phyloP scores from a whole-genome alignment of 2,888 invertebrate genomes.

The Chouioia cunea region DNA sequence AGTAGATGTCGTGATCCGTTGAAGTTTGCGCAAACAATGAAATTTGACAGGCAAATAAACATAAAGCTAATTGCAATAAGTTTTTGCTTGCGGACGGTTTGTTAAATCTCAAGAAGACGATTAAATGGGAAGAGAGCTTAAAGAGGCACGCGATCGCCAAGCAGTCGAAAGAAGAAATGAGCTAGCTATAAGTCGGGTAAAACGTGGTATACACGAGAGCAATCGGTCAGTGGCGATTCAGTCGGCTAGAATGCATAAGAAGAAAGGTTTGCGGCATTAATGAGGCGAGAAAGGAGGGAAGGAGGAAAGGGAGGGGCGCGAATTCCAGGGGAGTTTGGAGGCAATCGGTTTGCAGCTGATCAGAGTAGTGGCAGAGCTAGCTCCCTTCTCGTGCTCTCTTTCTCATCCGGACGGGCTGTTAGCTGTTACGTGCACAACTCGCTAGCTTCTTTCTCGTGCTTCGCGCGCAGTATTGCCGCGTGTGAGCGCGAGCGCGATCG shows the following conservation, averaged over 20 bases:
- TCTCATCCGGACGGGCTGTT: conserved; percentile 32
- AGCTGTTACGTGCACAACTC: conserved; percentile 13
- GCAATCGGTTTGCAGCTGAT: no score
- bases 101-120: background rate
- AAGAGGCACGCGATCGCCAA: background rate
- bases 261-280: conserved; percentile 65
- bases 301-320: conserved; percentile 30
- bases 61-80: background rate
- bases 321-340: conserved; percentile 30
- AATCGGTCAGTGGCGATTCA: conserved; percentile 67
- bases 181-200: conserved; percentile 26
- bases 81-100: background rate
- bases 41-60: background rate
- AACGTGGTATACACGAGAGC: conserved; percentile 51
- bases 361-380: conserved; percentile 34
- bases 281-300: conserved; percentile 50
- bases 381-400: conserved; percentile 21
- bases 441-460: conserved; percentile 29
- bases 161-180: background rate
- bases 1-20: no score
- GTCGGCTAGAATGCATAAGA: conserved; percentile 65
- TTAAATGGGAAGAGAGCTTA: background rate
- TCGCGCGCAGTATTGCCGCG: conserved; percentile 44
- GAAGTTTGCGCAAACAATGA: background rate
- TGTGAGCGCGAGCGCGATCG: conserved; percentile 61